phyloP scores from a whole-genome alignment of 1,140 invertebrate genomes.

The Drosophila kanapiae region DNA sequence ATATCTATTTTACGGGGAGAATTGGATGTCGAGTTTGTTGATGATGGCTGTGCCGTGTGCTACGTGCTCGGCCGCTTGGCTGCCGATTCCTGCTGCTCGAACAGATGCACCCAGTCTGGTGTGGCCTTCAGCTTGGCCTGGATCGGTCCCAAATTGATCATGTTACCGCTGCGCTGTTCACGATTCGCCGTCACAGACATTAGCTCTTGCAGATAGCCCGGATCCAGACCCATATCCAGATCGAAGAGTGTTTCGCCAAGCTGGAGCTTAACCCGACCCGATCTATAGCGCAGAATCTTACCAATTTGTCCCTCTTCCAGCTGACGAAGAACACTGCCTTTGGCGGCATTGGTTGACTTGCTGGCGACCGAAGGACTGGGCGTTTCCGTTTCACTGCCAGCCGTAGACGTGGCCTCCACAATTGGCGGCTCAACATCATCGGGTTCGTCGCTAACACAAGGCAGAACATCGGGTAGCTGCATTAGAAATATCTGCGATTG shows the following conservation, averaged over 20 bases:
- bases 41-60: neutral
- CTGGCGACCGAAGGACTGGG: constrained; percentile 33
- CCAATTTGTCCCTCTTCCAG: constrained; percentile 87
- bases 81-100: constrained; percentile 67
- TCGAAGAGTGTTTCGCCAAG: constrained; percentile 87
- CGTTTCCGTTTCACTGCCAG: constrained; percentile 21
- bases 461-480: constrained; percentile 86
- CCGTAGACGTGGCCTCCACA: constrained; percentile 5
- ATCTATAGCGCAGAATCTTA: constrained; percentile 86
- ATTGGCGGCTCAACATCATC: constrained; percentile 36
- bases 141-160: constrained; percentile 84
- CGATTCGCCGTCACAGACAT: constrained; percentile 81
- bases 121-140: constrained; percentile 82
- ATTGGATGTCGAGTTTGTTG: neutral
- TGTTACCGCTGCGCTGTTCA: constrained; percentile 80
- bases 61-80: constrained; percentile 44
- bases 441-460: constrained; percentile 81
- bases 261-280: constrained; percentile 86
- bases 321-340: constrained; percentile 60
- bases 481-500: constrained; percentile 76
- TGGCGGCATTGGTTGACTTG: constrained; percentile 18
- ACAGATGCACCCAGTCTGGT: constrained; percentile 84
- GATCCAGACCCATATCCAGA: constrained; percentile 85
- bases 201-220: constrained; percentile 85
- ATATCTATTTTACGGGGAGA: constrained; percentile 34